phyloP scores from a whole-genome alignment of 2,888 invertebrate genomes.

The Conus canariensis region DNA sequence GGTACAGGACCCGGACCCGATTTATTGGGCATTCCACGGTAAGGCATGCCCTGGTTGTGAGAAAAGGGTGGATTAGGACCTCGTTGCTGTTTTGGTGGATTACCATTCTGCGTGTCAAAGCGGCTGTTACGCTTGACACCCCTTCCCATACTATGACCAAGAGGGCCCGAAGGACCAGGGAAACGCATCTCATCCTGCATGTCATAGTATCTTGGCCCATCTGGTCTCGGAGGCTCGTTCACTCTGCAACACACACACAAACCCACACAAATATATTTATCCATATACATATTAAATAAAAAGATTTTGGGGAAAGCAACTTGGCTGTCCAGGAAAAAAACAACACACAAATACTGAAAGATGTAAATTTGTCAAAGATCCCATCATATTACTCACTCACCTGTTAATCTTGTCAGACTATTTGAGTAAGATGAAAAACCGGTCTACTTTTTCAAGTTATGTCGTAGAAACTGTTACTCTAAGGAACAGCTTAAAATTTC shows the following conservation, averaged over 20 bases:
- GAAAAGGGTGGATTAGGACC: background rate
- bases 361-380: no score
- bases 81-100: slow-evolving; percentile 2
- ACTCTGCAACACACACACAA: background rate
- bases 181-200: background rate
- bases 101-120: slow-evolving; percentile 43
- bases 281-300: no score
- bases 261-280: no score
- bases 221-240: background rate
- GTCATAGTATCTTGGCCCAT: slow-evolving; percentile 14
- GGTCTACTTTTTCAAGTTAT: no score
- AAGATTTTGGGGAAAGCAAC: no score
- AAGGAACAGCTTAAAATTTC: no score
- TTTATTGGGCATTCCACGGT: slow-evolving; percentile 4
- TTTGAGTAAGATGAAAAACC: no score
- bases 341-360: background rate
- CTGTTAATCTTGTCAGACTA: no score
- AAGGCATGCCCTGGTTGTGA: background rate
- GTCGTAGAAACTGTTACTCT: no score
- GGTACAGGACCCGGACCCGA: slow-evolving; percentile 4
- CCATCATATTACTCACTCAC: no score
- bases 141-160: slow-evolving; percentile 7
- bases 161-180: slow-evolving; percentile 5
- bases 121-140: slow-evolving; percentile 34
- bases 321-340: background rate